Evolutionary conservation across 2,113 vertebrate genomes (phyloP).

Genomic region (Condylura cristata): DNA sequence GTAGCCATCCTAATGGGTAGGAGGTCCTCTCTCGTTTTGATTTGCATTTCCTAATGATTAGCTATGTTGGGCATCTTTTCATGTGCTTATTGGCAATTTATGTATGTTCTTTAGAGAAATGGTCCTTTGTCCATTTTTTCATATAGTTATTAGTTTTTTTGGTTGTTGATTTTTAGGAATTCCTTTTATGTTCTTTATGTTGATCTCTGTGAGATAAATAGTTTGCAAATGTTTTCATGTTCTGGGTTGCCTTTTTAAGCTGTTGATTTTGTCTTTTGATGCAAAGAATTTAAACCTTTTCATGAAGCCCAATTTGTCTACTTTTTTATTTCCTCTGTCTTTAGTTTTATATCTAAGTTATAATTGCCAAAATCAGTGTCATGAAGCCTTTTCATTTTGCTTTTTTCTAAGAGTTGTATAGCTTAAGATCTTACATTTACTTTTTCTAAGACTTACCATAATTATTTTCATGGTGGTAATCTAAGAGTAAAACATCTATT

Average conservation of each 20-base stretch:
- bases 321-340: not conserved
- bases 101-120: not conserved
- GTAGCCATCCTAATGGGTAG: not conserved
- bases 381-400: not conserved
- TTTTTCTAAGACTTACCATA: not conserved
- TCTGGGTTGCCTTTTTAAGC: not conserved
- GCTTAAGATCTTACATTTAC: not conserved
- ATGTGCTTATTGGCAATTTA: not conserved
- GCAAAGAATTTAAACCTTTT: not conserved
- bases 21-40: no score
- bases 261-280: not conserved
- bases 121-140: not conserved
- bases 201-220: not conserved
- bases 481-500: not conserved
- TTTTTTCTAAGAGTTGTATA: not conserved
- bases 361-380: not conserved
- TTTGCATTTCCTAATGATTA: no score
- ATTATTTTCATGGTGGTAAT: constrained; percentile 11
- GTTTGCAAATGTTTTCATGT: not conserved
- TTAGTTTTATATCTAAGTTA: not conserved
- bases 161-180: constrained; percentile 5
- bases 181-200: not conserved
- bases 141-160: not conserved
- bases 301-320: not conserved
- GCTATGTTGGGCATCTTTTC: not conserved